Conservation (phyloP, 2,888 invertebrate genomes). For the Syrista parreyssii region DNA sequence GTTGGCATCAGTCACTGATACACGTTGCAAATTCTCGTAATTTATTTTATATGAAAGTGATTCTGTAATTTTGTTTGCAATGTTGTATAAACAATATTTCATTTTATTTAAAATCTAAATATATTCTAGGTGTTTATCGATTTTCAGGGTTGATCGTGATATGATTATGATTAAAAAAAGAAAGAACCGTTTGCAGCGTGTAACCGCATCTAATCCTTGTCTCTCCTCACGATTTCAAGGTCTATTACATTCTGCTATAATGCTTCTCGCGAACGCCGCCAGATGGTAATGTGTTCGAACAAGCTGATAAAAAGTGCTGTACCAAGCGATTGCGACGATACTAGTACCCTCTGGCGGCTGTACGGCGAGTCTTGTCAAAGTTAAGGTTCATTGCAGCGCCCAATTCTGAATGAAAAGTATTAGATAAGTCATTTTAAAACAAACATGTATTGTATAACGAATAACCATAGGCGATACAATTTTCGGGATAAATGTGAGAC, state of each 20-base stretch:
- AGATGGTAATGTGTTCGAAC: neutral
- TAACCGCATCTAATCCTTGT: slow-evolving; percentile 49
- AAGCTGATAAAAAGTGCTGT: neutral
- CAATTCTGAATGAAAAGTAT: neutral
- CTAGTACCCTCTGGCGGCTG: neutral
- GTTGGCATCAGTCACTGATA: neutral
- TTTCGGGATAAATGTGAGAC: neutral
- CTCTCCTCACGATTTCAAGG: slow-evolving; percentile 58
- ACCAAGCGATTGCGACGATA: neutral
- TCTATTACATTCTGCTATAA: slow-evolving; percentile 45
- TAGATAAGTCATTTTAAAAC: neutral
- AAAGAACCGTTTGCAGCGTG: slow-evolving; percentile 39
- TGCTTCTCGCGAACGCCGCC: neutral
- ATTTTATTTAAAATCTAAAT: neutral
- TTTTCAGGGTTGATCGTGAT: neutral
- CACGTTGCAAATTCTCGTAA: neutral
- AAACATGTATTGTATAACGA: no score
- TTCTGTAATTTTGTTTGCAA: neutral
- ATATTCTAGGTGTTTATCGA: neutral
- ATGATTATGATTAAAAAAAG: neutral
- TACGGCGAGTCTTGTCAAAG: neutral
- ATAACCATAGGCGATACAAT: neutral
- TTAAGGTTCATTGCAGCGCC: neutral
- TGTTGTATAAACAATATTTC: neutral
- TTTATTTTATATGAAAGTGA: neutral